These are phyloP conservation scores for Gadopsis bispinosus DNA, from an alignment of 2,797 vertebrate genomes.

Conservation along the genomic window DNA sequence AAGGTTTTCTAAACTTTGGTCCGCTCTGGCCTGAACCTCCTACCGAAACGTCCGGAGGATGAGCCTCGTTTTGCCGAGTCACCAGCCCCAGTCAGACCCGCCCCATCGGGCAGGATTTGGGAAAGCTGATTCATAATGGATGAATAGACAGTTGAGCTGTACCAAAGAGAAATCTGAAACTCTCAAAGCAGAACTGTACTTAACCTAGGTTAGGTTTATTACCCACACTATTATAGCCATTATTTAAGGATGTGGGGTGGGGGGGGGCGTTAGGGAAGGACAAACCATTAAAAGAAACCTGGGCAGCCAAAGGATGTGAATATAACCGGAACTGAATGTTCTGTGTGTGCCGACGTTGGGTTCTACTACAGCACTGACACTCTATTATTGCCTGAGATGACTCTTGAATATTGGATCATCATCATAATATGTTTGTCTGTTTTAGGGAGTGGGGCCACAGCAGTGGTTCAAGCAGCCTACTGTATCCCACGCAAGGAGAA, in stretches of 20 bases:
- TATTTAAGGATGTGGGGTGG: neutral
- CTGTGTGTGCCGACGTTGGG: neutral
- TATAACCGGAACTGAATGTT: neutral
- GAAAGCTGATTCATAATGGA: conserved; percentile 68
- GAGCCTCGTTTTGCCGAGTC: conserved; percentile 36
- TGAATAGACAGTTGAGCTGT: conserved; percentile 41
- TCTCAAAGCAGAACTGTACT: conserved; percentile 30
- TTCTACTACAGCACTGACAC: neutral
- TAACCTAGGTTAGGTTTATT: conserved; percentile 39
- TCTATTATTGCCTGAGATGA: neutral
- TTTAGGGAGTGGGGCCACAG: conserved; percentile 95
- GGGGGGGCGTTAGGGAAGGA: neutral
- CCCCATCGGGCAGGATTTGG: conserved; percentile 51
- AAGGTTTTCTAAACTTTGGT: neutral
- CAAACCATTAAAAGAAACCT: neutral
- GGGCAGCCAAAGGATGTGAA: neutral
- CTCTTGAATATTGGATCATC: neutral
- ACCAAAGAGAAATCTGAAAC: conserved; percentile 48
- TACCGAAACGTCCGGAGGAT: conserved; percentile 1
- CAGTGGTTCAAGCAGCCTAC: conserved; percentile 96
- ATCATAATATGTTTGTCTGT: conserved; percentile 40
- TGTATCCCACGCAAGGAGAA: conserved; percentile 95
- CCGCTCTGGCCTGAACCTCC: conserved; percentile 1
- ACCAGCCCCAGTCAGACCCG: conserved; percentile 18
- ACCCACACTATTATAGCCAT: neutral